These are phyloP conservation scores for Lepisosteus osseus DNA, from an alignment of 2,113 vertebrate species.

Conservation along the genomic window DNA sequence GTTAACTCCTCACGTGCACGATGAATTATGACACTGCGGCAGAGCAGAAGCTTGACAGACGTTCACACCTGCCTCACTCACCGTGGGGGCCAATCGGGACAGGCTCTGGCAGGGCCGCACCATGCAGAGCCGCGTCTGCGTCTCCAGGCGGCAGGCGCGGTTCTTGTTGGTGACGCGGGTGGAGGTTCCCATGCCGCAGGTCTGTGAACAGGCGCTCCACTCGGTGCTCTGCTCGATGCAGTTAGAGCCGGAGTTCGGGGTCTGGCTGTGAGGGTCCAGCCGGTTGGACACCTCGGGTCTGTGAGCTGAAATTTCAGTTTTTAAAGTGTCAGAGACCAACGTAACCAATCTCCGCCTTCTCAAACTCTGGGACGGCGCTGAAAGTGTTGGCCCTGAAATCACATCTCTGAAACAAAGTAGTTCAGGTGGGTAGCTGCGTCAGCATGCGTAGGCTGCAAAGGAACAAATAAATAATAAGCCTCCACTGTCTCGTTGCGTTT, in stretches of 20 bases:
- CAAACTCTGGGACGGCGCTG: too few species aligned
- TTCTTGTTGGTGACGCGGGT: constrained; percentile 86
- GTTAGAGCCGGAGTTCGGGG: constrained; percentile 18
- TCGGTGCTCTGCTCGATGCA: constrained; percentile 76
- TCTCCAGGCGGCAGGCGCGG: constrained; percentile 76
- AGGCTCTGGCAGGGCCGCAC: constrained; percentile 63
- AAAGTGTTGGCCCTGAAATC: too few species aligned
- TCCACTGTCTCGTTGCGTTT: too few species aligned
- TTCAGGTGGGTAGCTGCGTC: too few species aligned
- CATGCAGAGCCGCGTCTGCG: constrained; percentile 75
- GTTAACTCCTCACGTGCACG: too few species aligned
- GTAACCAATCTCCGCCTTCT: too few species aligned
- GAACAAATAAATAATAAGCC: too few species aligned
- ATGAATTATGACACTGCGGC: too few species aligned
- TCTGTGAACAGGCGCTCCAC: constrained; percentile 84
- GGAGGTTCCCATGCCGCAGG: constrained; percentile 81
- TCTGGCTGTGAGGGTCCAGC: constrained; percentile 23
- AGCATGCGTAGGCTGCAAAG: too few species aligned
- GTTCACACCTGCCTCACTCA: constrained; percentile 31
- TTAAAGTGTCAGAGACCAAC: too few species aligned
- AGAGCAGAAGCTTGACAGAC: not conserved
- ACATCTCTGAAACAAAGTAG: too few species aligned
- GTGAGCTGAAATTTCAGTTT: constrained; percentile 35
- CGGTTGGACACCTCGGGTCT: constrained; percentile 22
- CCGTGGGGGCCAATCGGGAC: constrained; percentile 31